Conservation (phyloP, 2,888 invertebrate genomes). For the Eretmocerus hayati region DNA sequence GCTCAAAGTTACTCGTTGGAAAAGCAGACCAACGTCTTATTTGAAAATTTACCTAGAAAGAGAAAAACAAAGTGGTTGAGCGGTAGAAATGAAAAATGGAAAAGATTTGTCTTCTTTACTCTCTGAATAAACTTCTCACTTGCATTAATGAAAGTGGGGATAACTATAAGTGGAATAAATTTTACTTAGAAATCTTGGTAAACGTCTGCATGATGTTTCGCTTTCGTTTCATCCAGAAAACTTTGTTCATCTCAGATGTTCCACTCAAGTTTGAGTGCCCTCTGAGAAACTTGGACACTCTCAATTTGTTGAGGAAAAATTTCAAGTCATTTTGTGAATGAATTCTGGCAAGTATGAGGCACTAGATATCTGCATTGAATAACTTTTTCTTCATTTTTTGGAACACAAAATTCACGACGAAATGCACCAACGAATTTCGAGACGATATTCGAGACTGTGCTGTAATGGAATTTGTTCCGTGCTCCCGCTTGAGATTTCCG, state of each 20-base stretch:
- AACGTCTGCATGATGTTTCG: too few relatives aligned
- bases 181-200: slow-evolving; percentile 5
- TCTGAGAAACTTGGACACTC: too few relatives aligned
- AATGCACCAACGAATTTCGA: too few relatives aligned
- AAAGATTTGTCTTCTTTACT: slow-evolving; percentile 19
- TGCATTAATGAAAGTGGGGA: slow-evolving; percentile 17
- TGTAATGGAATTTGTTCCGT: too few relatives aligned
- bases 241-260: too few relatives aligned
- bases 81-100: slow-evolving; percentile 16
- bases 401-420: neutral
- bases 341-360: too few relatives aligned
- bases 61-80: neutral
- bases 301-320: too few relatives aligned
- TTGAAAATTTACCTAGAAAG: slow-evolving; percentile 16
- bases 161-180: slow-evolving; percentile 19
- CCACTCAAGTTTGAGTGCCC: too few relatives aligned
- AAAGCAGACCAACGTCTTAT: slow-evolving; percentile 13
- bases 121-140: slow-evolving; percentile 15
- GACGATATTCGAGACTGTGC: too few relatives aligned
- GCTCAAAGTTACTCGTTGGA: slow-evolving; percentile 12
- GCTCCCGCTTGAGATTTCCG: too few relatives aligned
- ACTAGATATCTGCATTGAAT: neutral
- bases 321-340: too few relatives aligned
- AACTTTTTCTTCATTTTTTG: neutral
- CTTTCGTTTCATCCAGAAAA: too few relatives aligned